These are phyloP conservation scores for Tragelaphus buxtoni DNA, from an alignment of 2,113 vertebrate genomes.

Conservation along the genomic window DNA sequence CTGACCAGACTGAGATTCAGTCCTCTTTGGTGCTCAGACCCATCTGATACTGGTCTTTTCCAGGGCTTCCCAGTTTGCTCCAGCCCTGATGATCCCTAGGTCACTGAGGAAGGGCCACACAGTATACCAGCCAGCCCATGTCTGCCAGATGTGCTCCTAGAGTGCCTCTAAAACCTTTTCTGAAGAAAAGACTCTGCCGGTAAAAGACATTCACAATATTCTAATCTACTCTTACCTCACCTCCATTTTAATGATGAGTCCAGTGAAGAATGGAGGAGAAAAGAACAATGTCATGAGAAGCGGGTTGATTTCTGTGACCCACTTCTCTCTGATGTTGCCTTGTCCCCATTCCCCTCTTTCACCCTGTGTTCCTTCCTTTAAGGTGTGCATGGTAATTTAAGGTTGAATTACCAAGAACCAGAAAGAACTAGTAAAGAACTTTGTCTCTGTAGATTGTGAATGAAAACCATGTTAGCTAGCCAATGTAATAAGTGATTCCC, in stretches of 20 bases:
- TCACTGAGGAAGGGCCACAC: neutral
- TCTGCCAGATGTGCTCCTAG: neutral
- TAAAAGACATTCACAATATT: neutral
- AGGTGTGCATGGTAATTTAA: neutral
- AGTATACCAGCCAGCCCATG: accelerated
- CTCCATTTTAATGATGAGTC: neutral
- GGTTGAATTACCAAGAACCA: neutral
- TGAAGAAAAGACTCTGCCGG: neutral
- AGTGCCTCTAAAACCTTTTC: neutral
- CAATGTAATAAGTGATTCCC: neutral
- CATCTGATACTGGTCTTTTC: neutral
- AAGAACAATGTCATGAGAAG: neutral
- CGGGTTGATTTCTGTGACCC: neutral
- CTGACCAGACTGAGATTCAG: neutral
- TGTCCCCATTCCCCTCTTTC: neutral
- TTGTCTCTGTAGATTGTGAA: neutral
- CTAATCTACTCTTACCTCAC: neutral
- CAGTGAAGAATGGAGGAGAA: neutral
- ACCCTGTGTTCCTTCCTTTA: neutral
- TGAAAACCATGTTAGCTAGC: neutral
- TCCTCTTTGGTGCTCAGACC: neutral
- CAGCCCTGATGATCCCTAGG: neutral
- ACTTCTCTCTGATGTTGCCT: neutral
- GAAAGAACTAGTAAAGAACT: neutral
- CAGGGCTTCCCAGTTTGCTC: neutral